These are phyloP conservation scores for Ophioderma brevispina DNA, from an alignment of 35 echinoderm and acorn worm genomes.

Conservation along the genomic window DNA sequence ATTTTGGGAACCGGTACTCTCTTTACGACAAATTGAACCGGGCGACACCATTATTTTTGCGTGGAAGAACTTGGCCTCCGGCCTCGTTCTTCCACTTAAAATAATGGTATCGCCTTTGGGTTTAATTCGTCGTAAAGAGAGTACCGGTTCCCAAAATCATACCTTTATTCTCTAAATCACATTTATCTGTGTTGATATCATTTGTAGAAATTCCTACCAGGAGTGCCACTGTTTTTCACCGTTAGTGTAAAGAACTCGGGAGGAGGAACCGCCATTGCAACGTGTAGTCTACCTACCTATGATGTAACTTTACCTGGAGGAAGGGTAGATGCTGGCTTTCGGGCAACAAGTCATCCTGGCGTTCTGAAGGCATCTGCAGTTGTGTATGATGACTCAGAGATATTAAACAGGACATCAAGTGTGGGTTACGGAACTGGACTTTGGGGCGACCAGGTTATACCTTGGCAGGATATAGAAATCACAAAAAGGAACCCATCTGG, in stretches of 20 bases:
- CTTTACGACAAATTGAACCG: too few relatives aligned
- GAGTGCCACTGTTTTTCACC: conserved; percentile 44
- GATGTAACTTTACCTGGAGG: conserved; percentile 52
- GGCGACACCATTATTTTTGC: too few relatives aligned
- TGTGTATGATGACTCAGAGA: conserved; percentile 34
- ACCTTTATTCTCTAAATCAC: too few relatives aligned
- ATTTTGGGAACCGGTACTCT: too few relatives aligned
- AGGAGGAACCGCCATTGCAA: conserved; percentile 13
- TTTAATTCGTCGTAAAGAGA: too few relatives aligned
- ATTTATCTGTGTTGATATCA: too few relatives aligned
- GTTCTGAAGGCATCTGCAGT: conserved; percentile 29
- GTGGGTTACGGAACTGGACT: conserved; percentile 19
- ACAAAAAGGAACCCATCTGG: neutral
- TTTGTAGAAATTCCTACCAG: too few relatives aligned
- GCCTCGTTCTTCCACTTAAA: too few relatives aligned
- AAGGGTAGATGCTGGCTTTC: conserved; percentile 16
- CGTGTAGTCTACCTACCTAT: conserved; percentile 40
- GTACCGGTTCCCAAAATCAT: too few relatives aligned
- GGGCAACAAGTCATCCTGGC: conserved; percentile 45
- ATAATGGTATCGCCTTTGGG: too few relatives aligned
- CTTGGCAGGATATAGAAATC: conserved; percentile 6
- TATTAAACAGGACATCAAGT: neutral
- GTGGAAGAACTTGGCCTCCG: too few relatives aligned
- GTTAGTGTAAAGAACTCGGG: conserved; percentile 21
- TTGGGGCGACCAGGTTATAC: conserved; percentile 34